Evolutionary conservation across 2,113 vertebrate species (phyloP).

Genomic region (Tonatia bakeri): DNA sequence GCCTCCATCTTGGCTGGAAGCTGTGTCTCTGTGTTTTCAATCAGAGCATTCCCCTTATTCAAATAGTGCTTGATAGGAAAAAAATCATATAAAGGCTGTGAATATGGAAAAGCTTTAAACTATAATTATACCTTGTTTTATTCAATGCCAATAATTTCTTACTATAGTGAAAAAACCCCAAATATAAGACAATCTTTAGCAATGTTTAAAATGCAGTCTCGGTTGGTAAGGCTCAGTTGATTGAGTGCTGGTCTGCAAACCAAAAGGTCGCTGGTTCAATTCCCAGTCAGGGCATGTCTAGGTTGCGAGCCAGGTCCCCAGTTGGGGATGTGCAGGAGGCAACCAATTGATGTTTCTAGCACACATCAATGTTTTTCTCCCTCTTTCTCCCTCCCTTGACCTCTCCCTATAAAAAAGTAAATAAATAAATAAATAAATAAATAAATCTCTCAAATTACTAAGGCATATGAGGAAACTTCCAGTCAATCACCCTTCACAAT

Average conservation of each 20-base stretch:
- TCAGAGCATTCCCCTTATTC: neutral
- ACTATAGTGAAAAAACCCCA: neutral
- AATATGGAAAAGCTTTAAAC: neutral
- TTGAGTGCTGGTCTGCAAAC: too few relatives aligned
- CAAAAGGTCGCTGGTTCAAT: too few relatives aligned
- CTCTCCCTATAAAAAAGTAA: too few relatives aligned
- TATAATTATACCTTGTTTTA: neutral
- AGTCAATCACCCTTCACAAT: neutral
- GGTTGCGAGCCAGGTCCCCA: too few relatives aligned
- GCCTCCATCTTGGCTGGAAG: too few relatives aligned
- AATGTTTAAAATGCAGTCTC: neutral
- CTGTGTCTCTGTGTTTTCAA: neutral
- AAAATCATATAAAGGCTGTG: neutral
- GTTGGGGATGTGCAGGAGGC: too few relatives aligned
- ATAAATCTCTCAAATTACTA: neutral
- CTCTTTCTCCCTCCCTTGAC: too few relatives aligned
- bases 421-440: too few relatives aligned
- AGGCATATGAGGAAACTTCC: neutral
- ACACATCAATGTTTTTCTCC: too few relatives aligned
- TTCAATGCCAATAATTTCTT: neutral
- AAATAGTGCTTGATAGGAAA: neutral
- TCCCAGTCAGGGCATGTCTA: too few relatives aligned
- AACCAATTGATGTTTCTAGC: too few relatives aligned
- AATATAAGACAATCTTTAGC: neutral
- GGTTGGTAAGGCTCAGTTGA: too few relatives aligned